Percentiles rank a stretch among this genome's conserved stretches.
Evolutionary conservation across 2,797 vertebrate species (phyloP).

Genomic region (Poecilia picta): DNA sequence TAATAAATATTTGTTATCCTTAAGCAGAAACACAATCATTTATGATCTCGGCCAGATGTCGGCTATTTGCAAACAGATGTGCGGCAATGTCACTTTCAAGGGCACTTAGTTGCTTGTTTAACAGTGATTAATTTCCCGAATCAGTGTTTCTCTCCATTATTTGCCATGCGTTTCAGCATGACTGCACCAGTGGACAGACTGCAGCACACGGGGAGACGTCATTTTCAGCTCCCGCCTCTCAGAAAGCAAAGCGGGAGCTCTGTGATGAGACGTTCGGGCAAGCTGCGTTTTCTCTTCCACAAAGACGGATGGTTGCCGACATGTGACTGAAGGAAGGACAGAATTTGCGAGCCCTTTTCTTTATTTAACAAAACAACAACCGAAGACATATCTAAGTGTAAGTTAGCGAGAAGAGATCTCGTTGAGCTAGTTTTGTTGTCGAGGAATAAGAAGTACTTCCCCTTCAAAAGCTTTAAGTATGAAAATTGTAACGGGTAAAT

Average conservation of each 20-base stretch:
- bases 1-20: conserved; percentile 54
- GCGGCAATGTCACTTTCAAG: conserved; percentile 65
- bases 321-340: conserved; percentile 35
- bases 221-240: conserved; percentile 59
- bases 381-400: background rate
- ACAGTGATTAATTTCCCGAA: conserved; percentile 72
- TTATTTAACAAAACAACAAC: background rate
- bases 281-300: conserved; percentile 35
- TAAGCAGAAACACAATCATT: conserved; percentile 52
- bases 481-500: background rate
- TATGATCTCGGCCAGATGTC: conserved; percentile 64
- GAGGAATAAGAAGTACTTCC: background rate
- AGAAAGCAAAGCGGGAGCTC: conserved; percentile 54
- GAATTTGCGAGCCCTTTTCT: conserved; percentile 18
- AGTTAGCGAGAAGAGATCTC: background rate
- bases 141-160: conserved; percentile 58
- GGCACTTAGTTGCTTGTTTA: conserved; percentile 65
- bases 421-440: background rate
- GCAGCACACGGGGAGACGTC: conserved; percentile 62
- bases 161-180: conserved; percentile 56
- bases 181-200: conserved; percentile 65
- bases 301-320: conserved; percentile 34
- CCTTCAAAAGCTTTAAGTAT: background rate
- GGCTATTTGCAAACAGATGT: conserved; percentile 71
- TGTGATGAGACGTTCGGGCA: conserved; percentile 41